Conservation (phyloP, 2,888 invertebrate genomes). For the Tetheella fluctuosa region DNA sequence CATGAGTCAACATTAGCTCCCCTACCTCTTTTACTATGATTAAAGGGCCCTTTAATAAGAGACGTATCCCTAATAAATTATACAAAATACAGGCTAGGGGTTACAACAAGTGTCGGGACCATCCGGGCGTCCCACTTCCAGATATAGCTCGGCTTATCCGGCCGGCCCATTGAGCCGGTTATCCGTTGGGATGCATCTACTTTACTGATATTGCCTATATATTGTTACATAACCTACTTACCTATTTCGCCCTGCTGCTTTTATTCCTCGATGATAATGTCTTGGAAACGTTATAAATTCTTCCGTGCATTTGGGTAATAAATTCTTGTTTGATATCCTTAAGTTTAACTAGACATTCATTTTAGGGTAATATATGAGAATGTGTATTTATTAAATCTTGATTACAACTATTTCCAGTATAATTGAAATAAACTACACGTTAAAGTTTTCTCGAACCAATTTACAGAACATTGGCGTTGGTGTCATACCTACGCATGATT, state of each 20-base stretch:
- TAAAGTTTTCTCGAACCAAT: not conserved
- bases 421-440: not conserved
- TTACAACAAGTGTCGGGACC: slow-evolving; percentile 18
- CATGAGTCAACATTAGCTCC: not conserved
- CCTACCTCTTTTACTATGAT: not conserved
- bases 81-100: not conserved
- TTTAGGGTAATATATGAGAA: not conserved
- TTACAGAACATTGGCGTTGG: not conserved
- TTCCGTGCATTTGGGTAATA: too few relatives aligned
- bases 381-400: not conserved
- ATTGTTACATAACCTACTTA: not conserved
- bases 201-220: slow-evolving; percentile 9
- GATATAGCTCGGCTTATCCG: slow-evolving; percentile 43
- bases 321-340: too few relatives aligned
- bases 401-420: not conserved
- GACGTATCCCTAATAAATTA: not conserved
- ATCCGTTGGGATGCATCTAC: slow-evolving; percentile 32
- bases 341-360: too few relatives aligned
- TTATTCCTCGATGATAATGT: not conserved
- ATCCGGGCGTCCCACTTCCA: slow-evolving; percentile 38
- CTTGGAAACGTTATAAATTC: too few relatives aligned
- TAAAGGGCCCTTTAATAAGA: not conserved
- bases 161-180: slow-evolving; percentile 34
- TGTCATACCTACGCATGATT: slow-evolving; percentile 1
- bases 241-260: not conserved